These are phyloP conservation scores for Bombus sylvicola DNA, from an alignment of 1,140 invertebrate species.

Conservation along the genomic window DNA sequence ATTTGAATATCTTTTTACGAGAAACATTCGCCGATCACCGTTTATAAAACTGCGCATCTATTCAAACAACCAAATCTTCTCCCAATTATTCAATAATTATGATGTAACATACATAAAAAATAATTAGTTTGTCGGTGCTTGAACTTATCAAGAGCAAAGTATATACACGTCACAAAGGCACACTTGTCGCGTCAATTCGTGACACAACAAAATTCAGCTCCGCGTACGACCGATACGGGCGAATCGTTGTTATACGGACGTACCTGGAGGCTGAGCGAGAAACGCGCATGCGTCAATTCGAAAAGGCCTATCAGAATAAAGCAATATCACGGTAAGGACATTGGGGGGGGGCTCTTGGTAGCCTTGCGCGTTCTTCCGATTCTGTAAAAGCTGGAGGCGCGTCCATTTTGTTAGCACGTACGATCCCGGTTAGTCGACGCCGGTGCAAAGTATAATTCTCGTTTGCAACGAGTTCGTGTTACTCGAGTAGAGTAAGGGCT, in stretches of 20 bases:
- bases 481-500: constrained; percentile 36
- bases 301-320: constrained; percentile 55
- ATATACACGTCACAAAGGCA: constrained; percentile 35
- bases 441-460: constrained; percentile 73
- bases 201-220: neutral
- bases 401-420: constrained; percentile 74
- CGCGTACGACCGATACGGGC: neutral
- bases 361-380: constrained; percentile 64
- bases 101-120: neutral
- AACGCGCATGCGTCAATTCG: constrained; percentile 58
- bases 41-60: neutral
- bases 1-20: neutral
- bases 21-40: neutral
- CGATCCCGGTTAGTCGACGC: constrained; percentile 76
- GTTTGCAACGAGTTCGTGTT: constrained; percentile 70
- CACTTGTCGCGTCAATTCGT: constrained; percentile 31
- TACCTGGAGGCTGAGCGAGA: neutral
- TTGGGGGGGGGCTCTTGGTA: constrained; percentile 62
- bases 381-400: constrained; percentile 43
- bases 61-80: neutral
- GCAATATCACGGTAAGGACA: constrained; percentile 50
- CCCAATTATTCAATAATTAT: neutral
- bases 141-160: constrained; percentile 55
- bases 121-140: neutral
- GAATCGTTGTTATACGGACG: neutral